phyloP scores from a whole-genome alignment of 2,888 invertebrate species.

The Drepanosiphum platanoidis region DNA sequence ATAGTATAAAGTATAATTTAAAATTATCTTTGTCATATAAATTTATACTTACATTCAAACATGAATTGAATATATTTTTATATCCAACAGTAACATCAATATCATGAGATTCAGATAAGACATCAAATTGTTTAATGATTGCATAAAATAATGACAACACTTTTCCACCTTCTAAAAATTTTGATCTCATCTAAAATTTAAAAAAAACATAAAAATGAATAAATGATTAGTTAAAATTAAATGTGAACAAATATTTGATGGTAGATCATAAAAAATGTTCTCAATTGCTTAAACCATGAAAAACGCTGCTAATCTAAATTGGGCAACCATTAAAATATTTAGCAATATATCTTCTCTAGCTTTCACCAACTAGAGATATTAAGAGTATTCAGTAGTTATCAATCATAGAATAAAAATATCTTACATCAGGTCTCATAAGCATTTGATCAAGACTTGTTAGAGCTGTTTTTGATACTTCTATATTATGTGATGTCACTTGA shows the following conservation, averaged over 20 bases:
- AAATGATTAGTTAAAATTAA: background rate
- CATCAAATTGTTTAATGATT: constrained; percentile 57
- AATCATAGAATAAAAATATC: background rate
- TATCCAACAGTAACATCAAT: constrained; percentile 57
- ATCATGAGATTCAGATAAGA: constrained; percentile 58
- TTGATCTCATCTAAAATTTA: constrained; percentile 43
- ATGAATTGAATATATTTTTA: constrained; percentile 56
- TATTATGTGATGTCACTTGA: constrained; percentile 52
- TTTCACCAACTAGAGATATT: too few relatives aligned
- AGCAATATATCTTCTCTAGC: too few relatives aligned
- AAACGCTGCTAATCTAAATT: too few relatives aligned
- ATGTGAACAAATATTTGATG: too few relatives aligned
- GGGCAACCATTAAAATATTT: background rate
- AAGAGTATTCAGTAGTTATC: too few relatives aligned
- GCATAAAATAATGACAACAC: constrained; percentile 54
- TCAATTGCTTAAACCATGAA: too few relatives aligned
- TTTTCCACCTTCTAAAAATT: constrained; percentile 60
- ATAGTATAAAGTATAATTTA: background rate
- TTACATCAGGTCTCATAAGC: constrained; percentile 58
- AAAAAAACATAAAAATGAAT: background rate
- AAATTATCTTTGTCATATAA: background rate
- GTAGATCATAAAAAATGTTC: too few relatives aligned
- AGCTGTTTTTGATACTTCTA: constrained; percentile 49
- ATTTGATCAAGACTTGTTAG: constrained; percentile 43
- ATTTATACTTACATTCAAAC: constrained; percentile 44